These are phyloP conservation scores for Agrypnia vestita DNA, from an alignment of 1,140 invertebrate genomes.

Conservation along the genomic window DNA sequence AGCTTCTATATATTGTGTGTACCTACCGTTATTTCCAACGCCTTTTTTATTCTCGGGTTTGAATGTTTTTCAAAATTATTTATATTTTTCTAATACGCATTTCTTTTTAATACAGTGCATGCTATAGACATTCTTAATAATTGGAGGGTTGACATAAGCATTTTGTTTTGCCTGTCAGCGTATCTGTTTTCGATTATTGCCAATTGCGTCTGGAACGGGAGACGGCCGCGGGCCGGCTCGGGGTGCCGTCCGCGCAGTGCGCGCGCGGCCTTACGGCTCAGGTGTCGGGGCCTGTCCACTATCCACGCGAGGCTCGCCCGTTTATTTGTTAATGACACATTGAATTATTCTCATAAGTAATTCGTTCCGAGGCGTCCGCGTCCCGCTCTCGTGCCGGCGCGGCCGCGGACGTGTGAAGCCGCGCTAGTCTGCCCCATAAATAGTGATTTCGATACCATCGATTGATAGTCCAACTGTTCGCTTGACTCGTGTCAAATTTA, in stretches of 20 bases:
- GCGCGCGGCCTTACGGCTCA: neutral
- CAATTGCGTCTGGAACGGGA: neutral
- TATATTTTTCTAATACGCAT: no score
- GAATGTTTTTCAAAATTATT: no score
- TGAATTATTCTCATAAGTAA: conserved; percentile 55
- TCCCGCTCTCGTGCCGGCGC: conserved; percentile 25
- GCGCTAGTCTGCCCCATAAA: conserved; percentile 32
- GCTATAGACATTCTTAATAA: no score
- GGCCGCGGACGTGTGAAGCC: neutral
- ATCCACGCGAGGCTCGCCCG: conserved; percentile 31
- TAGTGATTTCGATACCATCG: conserved; percentile 48
- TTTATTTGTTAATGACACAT: conserved; percentile 53
- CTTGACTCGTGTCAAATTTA: conserved; percentile 51
- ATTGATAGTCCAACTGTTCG: conserved; percentile 46
- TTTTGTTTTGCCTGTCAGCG: neutral
- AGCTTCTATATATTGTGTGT: no score
- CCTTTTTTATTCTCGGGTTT: no score
- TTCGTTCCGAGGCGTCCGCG: conserved; percentile 41
- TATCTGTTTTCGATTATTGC: neutral
- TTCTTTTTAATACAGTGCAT: no score
- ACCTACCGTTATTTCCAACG: no score
- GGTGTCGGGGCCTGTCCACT: conserved; percentile 14
- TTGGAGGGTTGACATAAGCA: neutral
- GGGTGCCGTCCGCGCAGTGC: neutral
- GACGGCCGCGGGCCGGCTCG: no score